Percentiles rank a stretch among this genome's conserved stretches.
Conservation (phyloP, 2,113 vertebrate genomes). For the Poecile atricapillus region DNA sequence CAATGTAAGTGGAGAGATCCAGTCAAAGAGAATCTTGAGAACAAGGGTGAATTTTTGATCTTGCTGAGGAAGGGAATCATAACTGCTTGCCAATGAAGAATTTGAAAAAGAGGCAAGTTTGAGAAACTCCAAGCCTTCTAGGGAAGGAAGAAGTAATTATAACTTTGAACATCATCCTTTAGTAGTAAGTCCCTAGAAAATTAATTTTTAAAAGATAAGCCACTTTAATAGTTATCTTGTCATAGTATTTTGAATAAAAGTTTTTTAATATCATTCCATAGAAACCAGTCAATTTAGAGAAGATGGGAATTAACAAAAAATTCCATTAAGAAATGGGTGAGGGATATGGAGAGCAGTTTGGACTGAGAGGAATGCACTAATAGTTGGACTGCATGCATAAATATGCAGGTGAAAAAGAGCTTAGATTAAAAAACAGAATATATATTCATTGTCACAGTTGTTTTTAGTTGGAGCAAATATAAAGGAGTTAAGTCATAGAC, state of each 20-base stretch:
- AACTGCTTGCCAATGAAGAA: background rate
- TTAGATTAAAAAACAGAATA: background rate
- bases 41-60: background rate
- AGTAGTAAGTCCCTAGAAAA: background rate
- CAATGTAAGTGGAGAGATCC: background rate
- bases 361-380: background rate
- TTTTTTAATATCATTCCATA: background rate
- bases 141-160: background rate
- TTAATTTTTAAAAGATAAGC: background rate
- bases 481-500: background rate
- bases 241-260: background rate
- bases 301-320: background rate
- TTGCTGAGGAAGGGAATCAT: background rate
- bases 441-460: background rate
- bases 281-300: background rate
- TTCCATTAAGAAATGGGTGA: background rate
- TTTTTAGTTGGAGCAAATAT: background rate
- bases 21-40: background rate
- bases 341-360: rapidly evolving
- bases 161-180: background rate
- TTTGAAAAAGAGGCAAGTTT: background rate
- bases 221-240: background rate
- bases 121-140: background rate
- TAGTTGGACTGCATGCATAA: background rate
- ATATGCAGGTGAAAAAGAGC: background rate